These are phyloP conservation scores for Orgyia antiqua DNA, from an alignment of 2,888 invertebrate genomes.

Conservation along the genomic window DNA sequence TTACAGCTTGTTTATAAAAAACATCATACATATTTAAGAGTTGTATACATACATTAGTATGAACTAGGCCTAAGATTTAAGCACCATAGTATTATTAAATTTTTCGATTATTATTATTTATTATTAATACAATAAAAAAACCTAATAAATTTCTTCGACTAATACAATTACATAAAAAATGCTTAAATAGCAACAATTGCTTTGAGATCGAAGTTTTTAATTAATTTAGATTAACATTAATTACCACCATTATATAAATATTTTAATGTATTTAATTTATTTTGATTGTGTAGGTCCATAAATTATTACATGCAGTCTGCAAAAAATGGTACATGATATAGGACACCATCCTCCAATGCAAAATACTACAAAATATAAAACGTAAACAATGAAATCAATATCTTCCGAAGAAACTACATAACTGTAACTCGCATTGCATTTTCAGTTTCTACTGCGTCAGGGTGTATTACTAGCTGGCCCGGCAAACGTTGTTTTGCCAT, in stretches of 20 bases:
- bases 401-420: too few species aligned
- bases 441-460: too few species aligned
- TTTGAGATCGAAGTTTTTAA: conserved; percentile 1
- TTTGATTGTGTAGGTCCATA: not conserved
- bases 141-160: not conserved
- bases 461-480: too few species aligned
- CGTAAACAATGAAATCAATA: too few species aligned
- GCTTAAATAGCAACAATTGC: conserved; percentile 1
- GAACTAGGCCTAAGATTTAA: conserved; percentile 20
- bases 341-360: too few species aligned
- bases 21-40: too few species aligned
- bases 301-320: too few species aligned
- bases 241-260: not conserved
- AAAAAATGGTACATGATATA: too few species aligned
- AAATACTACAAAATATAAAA: too few species aligned
- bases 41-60: conserved; percentile 7
- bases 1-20: too few species aligned
- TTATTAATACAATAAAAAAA: conserved; percentile 3
- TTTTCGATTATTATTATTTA: conserved; percentile 7
- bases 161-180: conserved; percentile 7
- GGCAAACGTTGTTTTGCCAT: too few species aligned
- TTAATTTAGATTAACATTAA: conserved; percentile 1
- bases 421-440: too few species aligned
- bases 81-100: conserved; percentile 23
- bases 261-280: conserved; percentile 8